Evolutionary conservation across 2,888 invertebrate genomes (phyloP), one percentile per base, ranked within the genome.

Genomic region (Galerucella pusilla): DNA sequence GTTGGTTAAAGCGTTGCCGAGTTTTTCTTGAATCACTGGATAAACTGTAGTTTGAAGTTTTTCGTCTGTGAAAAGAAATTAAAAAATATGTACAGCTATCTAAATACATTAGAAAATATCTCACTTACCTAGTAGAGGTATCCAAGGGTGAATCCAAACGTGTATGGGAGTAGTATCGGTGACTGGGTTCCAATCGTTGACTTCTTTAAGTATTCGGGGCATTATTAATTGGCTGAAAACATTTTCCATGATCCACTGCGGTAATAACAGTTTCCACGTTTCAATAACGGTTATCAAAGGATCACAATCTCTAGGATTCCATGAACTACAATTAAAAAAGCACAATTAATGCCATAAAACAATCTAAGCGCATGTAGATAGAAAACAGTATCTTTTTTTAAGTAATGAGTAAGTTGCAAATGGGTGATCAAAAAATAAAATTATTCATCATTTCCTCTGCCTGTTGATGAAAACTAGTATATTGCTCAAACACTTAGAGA

Each of bases 101-200:
- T 49, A 35, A 68, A 28, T 28, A 5, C 28, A n/a, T n/a, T n/a
- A n/a, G n/a, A n/a, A n/a, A n/a, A n/a, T n/a, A n/a, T n/a, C n/a
- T n/a, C 7, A 70, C 83, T 85, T 87, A 90, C 95, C 94, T 85
- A 98, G 91, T 9, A 96, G 88, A 0, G 94, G 93, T 75, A 97
- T 92, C 99, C 99, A 99, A 0, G 99, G 99, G 86, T 98, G 94
- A 76, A 98, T 93, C 99, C 99, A 99, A 5, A 94, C 92, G 87
- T 99, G 98, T 80, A 99, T 95, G 14, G 99, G 99, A 79, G 97
- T 92, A 0, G 96, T 95, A 86, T 99, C 99, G 0, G 94, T 94
- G 2, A 97, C 90, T 0, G 99, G 99, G 89, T 99, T 96, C 99
- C 99, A 99, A 71, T 91, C 91, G 63, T 94, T 92, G 0, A 97